Percentiles rank a stretch among this genome's conserved stretches.
These are phyloP conservation scores for Boleophthalmus pectinirostris DNA, from an alignment of 2,113 vertebrate species.

Conservation along the genomic window DNA sequence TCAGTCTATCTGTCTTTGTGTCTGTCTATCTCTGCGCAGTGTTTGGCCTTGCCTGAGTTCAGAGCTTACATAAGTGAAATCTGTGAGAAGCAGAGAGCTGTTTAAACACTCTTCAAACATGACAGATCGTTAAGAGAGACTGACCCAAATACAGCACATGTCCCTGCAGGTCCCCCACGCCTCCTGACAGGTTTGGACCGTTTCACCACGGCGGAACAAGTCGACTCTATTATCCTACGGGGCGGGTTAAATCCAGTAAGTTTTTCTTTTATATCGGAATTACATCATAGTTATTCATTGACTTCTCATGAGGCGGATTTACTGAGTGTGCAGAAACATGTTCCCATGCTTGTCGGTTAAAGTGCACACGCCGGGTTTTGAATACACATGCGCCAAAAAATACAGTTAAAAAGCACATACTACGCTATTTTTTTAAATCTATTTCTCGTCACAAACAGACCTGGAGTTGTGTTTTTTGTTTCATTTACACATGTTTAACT, in stretches of 20 bases:
- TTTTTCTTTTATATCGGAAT: no score
- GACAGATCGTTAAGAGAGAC: slow-evolving; percentile 55
- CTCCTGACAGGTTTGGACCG: neutral
- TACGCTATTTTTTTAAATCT: no score
- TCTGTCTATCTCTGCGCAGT: slow-evolving; percentile 22
- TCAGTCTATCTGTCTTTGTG: slow-evolving; percentile 28
- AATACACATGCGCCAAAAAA: no score
- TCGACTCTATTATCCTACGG: no score
- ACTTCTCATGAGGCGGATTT: neutral
- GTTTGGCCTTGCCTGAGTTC: slow-evolving; percentile 47
- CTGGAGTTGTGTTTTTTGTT: no score
- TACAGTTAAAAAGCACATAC: no score
- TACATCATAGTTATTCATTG: neutral
- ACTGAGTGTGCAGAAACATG: no score
- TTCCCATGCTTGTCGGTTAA: no score
- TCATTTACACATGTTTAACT: no score
- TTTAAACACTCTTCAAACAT: slow-evolving; percentile 69
- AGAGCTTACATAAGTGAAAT: slow-evolving; percentile 53
- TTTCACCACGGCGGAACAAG: neutral
- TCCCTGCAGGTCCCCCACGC: slow-evolving; percentile 43
- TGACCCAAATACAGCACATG: slow-evolving; percentile 58
- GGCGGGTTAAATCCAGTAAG: no score
- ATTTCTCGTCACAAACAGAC: no score
- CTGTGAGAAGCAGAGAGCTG: slow-evolving; percentile 73
- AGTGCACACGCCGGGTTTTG: no score